phyloP scores from a whole-genome alignment of 1,140 invertebrate genomes.

The Euwallacea similis region DNA sequence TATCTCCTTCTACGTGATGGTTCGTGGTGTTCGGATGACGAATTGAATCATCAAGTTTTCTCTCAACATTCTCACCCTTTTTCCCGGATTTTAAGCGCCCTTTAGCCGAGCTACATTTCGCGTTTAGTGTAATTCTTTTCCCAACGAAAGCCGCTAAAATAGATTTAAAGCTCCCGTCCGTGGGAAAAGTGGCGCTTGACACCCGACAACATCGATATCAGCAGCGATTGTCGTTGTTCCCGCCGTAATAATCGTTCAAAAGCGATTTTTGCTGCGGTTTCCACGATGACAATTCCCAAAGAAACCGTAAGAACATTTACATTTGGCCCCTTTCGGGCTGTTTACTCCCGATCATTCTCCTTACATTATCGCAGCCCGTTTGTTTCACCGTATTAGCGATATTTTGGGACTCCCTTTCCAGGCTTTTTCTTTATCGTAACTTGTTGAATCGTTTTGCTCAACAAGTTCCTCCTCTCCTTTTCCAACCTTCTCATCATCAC shows the following conservation, averaged over 20 bases:
- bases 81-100: background rate
- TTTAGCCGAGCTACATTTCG: slow-evolving; percentile 9
- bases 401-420: background rate
- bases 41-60: no score
- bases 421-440: no score
- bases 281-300: slow-evolving; percentile 30
- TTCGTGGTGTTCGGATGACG: no score
- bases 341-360: slow-evolving; percentile 22
- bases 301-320: slow-evolving; percentile 36
- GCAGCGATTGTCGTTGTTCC: slow-evolving; percentile 29
- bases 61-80: no score
- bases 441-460: no score
- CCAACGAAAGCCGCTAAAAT: slow-evolving; percentile 11
- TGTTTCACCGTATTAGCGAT: slow-evolving; percentile 24
- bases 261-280: slow-evolving; percentile 35
- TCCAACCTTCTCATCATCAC: no score
- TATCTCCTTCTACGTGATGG: background rate
- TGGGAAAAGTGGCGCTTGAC: slow-evolving; percentile 11
- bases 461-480: no score
- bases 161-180: slow-evolving; percentile 22
- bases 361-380: slow-evolving; percentile 25
- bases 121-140: slow-evolving; percentile 21
- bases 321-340: slow-evolving; percentile 13
- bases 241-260: slow-evolving; percentile 31
- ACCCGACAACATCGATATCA: slow-evolving; percentile 26